Base-by-base conservation (phyloP, 2,797 vertebrate genomes). In the Dendrocincla fuliginosa region DNA sequence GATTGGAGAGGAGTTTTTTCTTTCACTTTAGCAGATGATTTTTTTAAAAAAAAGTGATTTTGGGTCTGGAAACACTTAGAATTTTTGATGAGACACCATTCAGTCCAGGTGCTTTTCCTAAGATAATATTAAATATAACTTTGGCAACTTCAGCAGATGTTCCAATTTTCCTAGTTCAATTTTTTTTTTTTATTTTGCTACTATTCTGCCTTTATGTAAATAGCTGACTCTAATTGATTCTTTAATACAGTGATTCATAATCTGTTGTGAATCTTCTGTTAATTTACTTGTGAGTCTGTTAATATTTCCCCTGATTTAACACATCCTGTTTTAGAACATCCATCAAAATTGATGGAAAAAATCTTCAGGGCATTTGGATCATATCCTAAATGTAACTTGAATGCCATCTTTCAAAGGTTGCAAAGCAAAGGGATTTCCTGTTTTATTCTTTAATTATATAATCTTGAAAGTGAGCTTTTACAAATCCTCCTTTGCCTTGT, bases 61-160 rank as follows among this genome's bases (percentile, higher is more conserved):
- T 90, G 30, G 30, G 65, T 87, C 75, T 96, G 87, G 92, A 93
- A 91, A 82, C 49, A 79, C 63, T 91, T 87, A 84, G 71, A 32
- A 18, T 68, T 93, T 94, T 87, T 96, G 69, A 91, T 87, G 92
- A 92, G 80, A 95, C 74, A 93, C 55, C 46, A 84, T 71, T 79
- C 75, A 47, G 80, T 44, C 87, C 89, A 95, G 96, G 95, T 97
- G 94, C 65, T 92, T 96, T 92, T 90, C 90, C 88, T 75, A 89
- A 93, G 81, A 84, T 78, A 93, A 67, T 70, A 93, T 84, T 95
- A 97, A 96, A 96, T 77, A 93, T 42, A 94, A 67, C 67, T 83
- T 56, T 84, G 92, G 91, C 96, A 96, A 97, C 50, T 89, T 95
- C 61, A 87, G 56, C 92, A 93, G 78, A 96, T 91, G 73, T 91